phyloP scores from a whole-genome alignment of 2,113 vertebrate species.

The Halcyon senegalensis region DNA sequence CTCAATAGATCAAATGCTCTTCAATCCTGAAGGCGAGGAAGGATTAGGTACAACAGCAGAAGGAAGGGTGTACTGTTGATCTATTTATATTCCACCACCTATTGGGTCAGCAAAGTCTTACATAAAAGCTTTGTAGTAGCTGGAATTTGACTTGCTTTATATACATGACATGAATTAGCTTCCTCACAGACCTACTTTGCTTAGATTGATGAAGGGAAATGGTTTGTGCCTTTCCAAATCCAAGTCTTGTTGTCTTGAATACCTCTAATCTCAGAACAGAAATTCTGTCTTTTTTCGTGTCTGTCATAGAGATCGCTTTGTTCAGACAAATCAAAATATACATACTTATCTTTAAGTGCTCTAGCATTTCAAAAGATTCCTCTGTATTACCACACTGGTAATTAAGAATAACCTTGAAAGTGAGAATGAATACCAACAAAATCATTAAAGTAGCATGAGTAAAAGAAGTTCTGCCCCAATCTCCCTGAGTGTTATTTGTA shows the following conservation, averaged over 20 bases:
- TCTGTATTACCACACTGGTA: background rate
- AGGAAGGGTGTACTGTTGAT: conserved; percentile 33
- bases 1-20: conserved; percentile 67
- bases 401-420: conserved; percentile 23
- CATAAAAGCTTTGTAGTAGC: conserved; percentile 64
- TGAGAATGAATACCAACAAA: background rate
- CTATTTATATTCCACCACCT: conserved; percentile 73
- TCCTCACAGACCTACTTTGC: conserved; percentile 8
- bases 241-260: background rate
- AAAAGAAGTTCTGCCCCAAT: background rate
- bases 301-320: background rate
- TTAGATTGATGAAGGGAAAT: background rate
- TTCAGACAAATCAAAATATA: background rate
- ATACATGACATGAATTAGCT: conserved; percentile 26
- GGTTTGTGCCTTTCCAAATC: background rate
- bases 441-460: background rate
- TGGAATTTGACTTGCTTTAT: conserved; percentile 54
- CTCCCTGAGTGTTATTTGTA: background rate
- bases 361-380: conserved; percentile 26
- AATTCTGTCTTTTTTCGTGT: background rate
- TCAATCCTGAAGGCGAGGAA: conserved; percentile 59
- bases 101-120: conserved; percentile 73
- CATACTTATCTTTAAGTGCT: background rate
- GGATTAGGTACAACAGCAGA: conserved; percentile 68
- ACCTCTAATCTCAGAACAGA: background rate